Evolutionary conservation across 2,888 invertebrate species (phyloP), one percentile per base, ranked within the genome.

Genomic region (Phyllotreta cruciferae): DNA sequence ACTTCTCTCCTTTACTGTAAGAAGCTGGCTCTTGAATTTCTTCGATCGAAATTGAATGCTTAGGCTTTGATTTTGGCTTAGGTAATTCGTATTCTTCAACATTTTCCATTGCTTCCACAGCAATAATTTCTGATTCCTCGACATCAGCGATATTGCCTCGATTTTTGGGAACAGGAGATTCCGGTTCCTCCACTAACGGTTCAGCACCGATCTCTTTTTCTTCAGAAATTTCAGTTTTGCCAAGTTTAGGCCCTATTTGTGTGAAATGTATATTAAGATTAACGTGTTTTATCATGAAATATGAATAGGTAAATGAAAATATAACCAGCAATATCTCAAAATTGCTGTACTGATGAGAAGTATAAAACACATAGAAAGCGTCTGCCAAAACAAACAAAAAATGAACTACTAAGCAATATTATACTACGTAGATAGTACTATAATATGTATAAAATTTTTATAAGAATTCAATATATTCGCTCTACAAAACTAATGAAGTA

Each of bases 171-270:
- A 65, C 49, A 6, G 77, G 76, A 6, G 75, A 76, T 6, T 67
- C 45, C 3, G 77, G 75, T 70, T 77, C 74, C 62, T 77, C 77
- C 37, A 77, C 63, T 39, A 75, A 68, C 1, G 76, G 74, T 71
- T 77, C 76, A 8, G 67, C 38, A 41, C 62, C 63, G 24, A 61
- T 55, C 53, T 69, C 60, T 67, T 70, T 70, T 14, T 70, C 64
- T 66, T 78, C 74, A 9, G 2, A 24, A 24, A 76, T 68, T 60
- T 74, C 69, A 37, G 72, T 66, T 66, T 73, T 76, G 67, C 76
- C 75, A 50, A 62, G 64, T 68, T 72, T 56, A 60, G 64, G 56
- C 69, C 72, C 71, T 72, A 66, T 47, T 72, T 61, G 66, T 67
- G 69, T 71, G 58, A 65, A 64, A 61, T 61, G 47, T 44, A 38